These are phyloP conservation scores for Desoria tigrina DNA, from an alignment of 2,888 invertebrate genomes.

Conservation along the genomic window DNA sequence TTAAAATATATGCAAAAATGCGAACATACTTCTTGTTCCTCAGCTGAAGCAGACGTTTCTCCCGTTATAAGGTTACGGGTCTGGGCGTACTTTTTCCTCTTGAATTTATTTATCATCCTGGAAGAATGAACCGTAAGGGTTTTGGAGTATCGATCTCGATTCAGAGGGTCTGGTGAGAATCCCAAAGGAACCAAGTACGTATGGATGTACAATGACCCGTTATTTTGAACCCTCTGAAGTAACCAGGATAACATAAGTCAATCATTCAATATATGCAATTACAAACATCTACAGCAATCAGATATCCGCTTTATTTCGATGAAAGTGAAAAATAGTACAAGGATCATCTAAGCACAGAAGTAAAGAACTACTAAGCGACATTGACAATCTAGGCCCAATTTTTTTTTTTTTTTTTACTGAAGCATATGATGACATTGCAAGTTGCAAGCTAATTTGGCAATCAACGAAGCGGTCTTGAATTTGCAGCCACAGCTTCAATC, in stretches of 20 bases:
- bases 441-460: too few relatives aligned
- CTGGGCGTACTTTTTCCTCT: constrained; percentile 79
- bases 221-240: constrained; percentile 67
- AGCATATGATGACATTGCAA: too few relatives aligned
- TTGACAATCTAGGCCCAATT: too few relatives aligned
- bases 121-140: constrained; percentile 71
- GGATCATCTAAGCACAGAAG: too few relatives aligned
- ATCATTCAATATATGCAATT: constrained; percentile 4
- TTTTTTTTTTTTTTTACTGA: too few relatives aligned
- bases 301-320: background rate
- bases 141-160: constrained; percentile 67
- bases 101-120: constrained; percentile 86
- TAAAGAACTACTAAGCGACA: too few relatives aligned
- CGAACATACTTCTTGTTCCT: constrained; percentile 64
- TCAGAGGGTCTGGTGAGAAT: constrained; percentile 76
- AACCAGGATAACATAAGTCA: constrained; percentile 14
- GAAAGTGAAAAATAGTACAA: background rate
- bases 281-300: background rate
- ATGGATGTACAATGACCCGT: constrained; percentile 92
- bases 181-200: constrained; percentile 81
- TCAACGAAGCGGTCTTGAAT: too few relatives aligned
- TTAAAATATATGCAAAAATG: too few relatives aligned
- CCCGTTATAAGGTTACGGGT: constrained; percentile 95
- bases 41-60: constrained; percentile 73
- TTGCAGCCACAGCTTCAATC: too few relatives aligned